Conservation (phyloP, 2,113 vertebrate species). For the Hydropotes inermis region DNA sequence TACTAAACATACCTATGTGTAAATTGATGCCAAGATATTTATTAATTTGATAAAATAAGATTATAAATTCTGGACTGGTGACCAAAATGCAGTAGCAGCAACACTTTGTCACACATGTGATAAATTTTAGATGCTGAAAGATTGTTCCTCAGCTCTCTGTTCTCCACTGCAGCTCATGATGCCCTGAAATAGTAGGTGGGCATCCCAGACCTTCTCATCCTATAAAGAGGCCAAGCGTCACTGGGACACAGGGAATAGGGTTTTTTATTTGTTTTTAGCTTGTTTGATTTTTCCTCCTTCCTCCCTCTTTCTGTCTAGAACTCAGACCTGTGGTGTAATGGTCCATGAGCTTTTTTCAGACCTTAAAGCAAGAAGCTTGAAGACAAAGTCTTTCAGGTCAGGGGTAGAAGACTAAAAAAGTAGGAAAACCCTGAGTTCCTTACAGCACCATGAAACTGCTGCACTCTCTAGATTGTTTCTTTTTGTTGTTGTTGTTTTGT, state of each 20-base stretch:
- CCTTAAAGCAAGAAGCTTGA: not conserved
- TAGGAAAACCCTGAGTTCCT: not conserved
- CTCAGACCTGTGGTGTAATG: not conserved
- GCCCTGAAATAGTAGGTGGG: not conserved
- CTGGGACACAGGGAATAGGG: not conserved
- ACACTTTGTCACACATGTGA: not conserved
- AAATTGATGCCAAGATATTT: not conserved
- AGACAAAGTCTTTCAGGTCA: not conserved
- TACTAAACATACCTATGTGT: not conserved
- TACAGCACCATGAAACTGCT: not conserved
- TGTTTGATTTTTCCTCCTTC: not conserved
- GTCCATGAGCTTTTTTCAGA: not conserved
- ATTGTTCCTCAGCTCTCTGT: not conserved
- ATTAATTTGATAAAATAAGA: not conserved
- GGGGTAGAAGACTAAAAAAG: not conserved
- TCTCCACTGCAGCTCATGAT: not conserved
- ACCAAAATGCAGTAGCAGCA: not conserved
- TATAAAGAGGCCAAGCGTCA: not conserved
- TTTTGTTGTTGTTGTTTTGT: not conserved
- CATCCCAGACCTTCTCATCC: not conserved
- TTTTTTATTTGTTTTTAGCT: not conserved
- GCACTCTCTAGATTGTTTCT: not conserved
- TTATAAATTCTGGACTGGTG: not conserved
- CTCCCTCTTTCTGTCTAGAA: not conserved
- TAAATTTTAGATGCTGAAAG: not conserved